These are phyloP conservation scores for Gallinago undulata DNA, from an alignment of 2,113 vertebrate species.

Conservation along the genomic window DNA sequence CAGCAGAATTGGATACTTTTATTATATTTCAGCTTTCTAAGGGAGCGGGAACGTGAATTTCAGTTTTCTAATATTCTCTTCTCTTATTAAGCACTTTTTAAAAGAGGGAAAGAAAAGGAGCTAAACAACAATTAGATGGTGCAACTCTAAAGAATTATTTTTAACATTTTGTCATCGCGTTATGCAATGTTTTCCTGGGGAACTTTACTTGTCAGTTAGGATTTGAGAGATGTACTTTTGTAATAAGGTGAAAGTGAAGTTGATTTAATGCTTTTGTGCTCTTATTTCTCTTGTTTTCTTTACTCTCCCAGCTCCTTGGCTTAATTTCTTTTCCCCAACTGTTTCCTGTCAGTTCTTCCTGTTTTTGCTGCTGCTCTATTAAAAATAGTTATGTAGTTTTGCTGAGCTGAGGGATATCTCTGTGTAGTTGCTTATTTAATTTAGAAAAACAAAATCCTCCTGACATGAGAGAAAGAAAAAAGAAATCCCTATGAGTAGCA, in stretches of 20 bases:
- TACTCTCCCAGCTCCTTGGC: neutral
- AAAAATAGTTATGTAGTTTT: neutral
- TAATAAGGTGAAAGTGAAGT: neutral
- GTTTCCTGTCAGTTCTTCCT: neutral
- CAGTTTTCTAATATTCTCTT: neutral
- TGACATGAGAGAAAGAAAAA: neutral
- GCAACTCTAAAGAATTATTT: neutral
- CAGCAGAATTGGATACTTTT: neutral
- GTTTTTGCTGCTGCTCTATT: neutral
- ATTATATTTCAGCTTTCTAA: neutral
- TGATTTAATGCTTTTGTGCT: neutral
- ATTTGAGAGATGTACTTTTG: neutral
- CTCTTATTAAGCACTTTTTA: neutral
- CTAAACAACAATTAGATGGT: neutral
- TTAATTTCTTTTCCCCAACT: neutral
- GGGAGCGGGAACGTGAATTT: neutral
- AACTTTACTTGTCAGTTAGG: neutral
- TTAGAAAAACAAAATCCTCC: neutral
- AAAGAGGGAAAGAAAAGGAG: neutral
- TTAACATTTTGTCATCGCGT: neutral
- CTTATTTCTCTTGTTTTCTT: neutral
- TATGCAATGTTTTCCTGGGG: neutral
- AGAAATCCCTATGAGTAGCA: neutral
- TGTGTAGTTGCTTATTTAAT: neutral
- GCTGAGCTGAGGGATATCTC: neutral